phyloP scores from a whole-genome alignment of 2,113 vertebrate species.

The Gymnarchus niloticus region DNA sequence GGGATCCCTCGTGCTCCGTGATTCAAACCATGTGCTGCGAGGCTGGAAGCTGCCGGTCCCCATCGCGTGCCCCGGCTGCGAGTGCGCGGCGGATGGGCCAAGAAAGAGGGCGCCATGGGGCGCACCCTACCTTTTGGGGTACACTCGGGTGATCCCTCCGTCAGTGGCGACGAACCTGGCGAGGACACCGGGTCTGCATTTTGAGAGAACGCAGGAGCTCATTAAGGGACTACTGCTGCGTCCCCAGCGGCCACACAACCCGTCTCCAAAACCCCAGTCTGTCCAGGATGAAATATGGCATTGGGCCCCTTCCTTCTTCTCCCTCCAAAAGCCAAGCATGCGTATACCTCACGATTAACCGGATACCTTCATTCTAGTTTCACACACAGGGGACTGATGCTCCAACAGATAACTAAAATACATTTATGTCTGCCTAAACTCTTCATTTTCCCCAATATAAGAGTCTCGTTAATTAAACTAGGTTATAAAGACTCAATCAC shows the following conservation, averaged over 20 bases:
- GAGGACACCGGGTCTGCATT: constrained; percentile 64
- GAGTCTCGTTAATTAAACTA: no score
- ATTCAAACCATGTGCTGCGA: neutral
- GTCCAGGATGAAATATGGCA: neutral
- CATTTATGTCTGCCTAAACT: no score
- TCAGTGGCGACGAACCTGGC: constrained; percentile 91
- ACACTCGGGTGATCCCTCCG: constrained; percentile 91
- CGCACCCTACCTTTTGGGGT: constrained; percentile 76
- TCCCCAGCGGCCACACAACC: neutral
- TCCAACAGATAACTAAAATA: no score
- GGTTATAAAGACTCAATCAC: no score
- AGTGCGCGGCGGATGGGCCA: neutral
- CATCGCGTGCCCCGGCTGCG: neutral
- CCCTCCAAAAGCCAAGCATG: neutral
- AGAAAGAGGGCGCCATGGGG: neutral
- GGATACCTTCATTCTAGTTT: no score
- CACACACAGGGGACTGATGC: neutral
- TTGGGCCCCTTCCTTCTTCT: neutral
- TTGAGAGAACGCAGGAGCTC: constrained; percentile 37
- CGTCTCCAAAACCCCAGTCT: neutral
- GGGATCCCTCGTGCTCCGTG: constrained; percentile 21
- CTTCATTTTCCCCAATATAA: no score
- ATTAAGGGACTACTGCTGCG: neutral
- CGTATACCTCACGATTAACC: no score
- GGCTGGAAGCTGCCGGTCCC: neutral